Evolutionary conservation across 2,888 invertebrate species (phyloP).

Genomic region (Drosophila flavopinicola): DNA sequence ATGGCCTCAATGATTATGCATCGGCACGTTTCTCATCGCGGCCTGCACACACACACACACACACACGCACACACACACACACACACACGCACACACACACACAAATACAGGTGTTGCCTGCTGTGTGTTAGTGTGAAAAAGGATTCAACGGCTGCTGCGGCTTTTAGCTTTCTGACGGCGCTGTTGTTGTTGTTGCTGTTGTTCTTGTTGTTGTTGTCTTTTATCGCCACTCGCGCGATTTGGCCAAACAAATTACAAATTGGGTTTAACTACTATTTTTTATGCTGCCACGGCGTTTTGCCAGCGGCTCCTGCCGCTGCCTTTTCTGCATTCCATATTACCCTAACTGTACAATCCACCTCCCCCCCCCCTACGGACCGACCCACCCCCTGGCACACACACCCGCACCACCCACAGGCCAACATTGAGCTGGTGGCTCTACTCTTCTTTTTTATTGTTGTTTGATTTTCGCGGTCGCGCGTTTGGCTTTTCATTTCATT

Average conservation of each 20-base stretch:
- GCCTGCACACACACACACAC: conserved; percentile 36
- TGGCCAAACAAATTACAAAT: conserved; percentile 79
- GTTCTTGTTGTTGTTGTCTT: conserved; percentile 52
- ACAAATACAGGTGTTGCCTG: conserved; percentile 29
- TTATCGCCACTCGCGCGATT: conserved; percentile 67
- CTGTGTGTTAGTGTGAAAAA: conserved; percentile 51
- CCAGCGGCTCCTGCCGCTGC: conserved; percentile 1
- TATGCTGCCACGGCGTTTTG: conserved; percentile 64
- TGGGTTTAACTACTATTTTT: conserved; percentile 72
- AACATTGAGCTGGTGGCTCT: conserved; percentile 3
- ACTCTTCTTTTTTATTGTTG: conserved; percentile 70
- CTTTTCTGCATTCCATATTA: conserved; percentile 22
- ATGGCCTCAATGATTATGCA: conserved; percentile 82
- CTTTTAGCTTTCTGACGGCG: conserved; percentile 53
- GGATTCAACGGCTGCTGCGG: conserved; percentile 51
- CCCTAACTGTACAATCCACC: too few relatives aligned
- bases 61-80: conserved; percentile 16
- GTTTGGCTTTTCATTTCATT: conserved; percentile 75
- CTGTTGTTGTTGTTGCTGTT: conserved; percentile 23
- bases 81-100: conserved; percentile 12
- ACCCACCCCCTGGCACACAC: too few relatives aligned
- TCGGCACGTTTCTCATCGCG: conserved; percentile 82
- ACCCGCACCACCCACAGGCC: conserved; percentile 11
- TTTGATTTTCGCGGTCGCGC: conserved; percentile 77
- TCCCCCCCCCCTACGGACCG: too few relatives aligned